Percentiles rank a stretch among this genome's conserved stretches.
Evolutionary conservation across 2,888 invertebrate genomes (phyloP).

Genomic region (Hetaerina titia): DNA sequence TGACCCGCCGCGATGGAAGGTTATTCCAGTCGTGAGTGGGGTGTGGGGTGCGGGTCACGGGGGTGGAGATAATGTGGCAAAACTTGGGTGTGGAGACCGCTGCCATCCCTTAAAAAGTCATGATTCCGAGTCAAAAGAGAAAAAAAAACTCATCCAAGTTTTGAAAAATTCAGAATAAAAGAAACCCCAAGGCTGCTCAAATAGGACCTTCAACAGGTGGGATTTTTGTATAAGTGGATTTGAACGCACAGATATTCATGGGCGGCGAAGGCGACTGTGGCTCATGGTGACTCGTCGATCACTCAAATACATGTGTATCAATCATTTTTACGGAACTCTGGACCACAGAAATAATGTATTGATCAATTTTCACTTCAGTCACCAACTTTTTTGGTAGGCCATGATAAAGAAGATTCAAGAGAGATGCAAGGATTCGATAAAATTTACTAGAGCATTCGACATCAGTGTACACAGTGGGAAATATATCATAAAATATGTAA

Average conservation of each 20-base stretch:
- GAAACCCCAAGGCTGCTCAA: background rate
- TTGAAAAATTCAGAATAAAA: background rate
- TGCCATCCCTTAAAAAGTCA: background rate
- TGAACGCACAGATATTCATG: background rate
- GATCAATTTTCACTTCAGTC: too few relatives aligned
- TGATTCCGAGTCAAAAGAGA: background rate
- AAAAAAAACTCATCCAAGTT: background rate
- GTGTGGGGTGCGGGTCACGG: background rate
- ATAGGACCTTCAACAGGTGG: slow-evolving; percentile 2
- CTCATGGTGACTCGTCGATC: too few relatives aligned
- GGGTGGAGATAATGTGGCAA: background rate
- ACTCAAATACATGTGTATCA: too few relatives aligned
- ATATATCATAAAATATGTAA: too few relatives aligned
- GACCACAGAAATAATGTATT: too few relatives aligned
- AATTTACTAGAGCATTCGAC: too few relatives aligned
- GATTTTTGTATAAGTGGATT: background rate
- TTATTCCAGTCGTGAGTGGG: background rate
- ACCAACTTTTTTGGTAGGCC: too few relatives aligned
- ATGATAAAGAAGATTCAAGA: too few relatives aligned
- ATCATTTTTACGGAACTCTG: too few relatives aligned
- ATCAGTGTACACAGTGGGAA: too few relatives aligned
- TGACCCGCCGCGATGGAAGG: background rate
- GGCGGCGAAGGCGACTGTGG: background rate
- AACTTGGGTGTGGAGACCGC: background rate
- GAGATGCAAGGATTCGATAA: too few relatives aligned